Evolutionary conservation across 2,113 vertebrate species (phyloP).

Genomic region (Melanerpes aurifrons): DNA sequence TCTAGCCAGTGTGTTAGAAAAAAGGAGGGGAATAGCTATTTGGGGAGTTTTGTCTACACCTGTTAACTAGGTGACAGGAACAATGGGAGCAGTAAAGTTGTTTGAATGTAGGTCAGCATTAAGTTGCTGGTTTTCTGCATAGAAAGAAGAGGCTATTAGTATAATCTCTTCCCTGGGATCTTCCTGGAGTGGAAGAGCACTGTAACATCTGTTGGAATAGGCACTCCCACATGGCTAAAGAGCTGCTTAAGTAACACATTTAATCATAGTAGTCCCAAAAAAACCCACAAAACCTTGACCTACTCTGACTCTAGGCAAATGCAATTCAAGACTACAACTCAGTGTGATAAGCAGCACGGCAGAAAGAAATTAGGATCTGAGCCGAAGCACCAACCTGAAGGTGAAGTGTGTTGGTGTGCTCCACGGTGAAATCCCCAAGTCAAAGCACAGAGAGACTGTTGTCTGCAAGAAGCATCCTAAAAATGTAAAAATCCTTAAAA

Average conservation of each 20-base stretch:
- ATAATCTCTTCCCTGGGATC: background rate
- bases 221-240: background rate
- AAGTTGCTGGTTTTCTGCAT: background rate
- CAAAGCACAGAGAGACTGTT: background rate
- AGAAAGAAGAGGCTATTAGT: background rate
- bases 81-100: background rate
- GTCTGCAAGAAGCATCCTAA: background rate
- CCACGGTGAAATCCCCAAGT: background rate
- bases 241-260: background rate
- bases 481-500: background rate
- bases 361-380: background rate
- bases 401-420: background rate
- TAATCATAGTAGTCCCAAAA: background rate
- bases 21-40: background rate
- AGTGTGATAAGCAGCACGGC: background rate
- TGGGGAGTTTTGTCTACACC: background rate
- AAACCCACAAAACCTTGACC: background rate
- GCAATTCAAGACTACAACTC: background rate
- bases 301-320: background rate
- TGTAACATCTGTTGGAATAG: background rate
- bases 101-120: background rate
- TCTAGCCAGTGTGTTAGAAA: background rate
- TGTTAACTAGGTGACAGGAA: background rate
- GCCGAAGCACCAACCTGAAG: background rate
- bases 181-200: background rate